These are phyloP conservation scores for Periparus ater DNA, from an alignment of 2,797 vertebrate species.

Conservation along the genomic window DNA sequence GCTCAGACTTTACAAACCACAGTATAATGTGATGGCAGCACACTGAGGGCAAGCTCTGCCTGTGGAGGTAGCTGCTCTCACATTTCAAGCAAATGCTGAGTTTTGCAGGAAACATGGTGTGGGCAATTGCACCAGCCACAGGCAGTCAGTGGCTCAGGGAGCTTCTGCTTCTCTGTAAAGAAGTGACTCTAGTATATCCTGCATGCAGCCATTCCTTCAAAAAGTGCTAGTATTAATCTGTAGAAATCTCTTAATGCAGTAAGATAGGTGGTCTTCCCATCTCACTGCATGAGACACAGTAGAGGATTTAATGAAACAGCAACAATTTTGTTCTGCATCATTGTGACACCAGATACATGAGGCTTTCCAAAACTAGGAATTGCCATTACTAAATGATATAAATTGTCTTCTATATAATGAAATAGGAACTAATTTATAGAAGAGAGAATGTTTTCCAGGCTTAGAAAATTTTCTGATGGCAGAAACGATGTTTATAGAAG, in stretches of 20 bases:
- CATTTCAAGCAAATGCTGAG: background rate
- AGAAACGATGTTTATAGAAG: background rate
- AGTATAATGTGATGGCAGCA: background rate
- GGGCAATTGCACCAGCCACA: background rate
- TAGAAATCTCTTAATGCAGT: background rate
- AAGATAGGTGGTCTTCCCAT: background rate
- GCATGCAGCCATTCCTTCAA: background rate
- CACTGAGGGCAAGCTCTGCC: background rate
- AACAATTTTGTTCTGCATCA: background rate
- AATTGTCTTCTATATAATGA: background rate
- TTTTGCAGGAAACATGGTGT: background rate
- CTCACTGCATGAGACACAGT: accelerated
- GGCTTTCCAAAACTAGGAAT: background rate
- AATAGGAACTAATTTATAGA: background rate
- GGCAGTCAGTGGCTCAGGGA: background rate
- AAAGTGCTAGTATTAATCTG: background rate
- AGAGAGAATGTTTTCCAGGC: background rate
- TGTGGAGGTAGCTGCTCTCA: background rate
- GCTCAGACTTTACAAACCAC: background rate
- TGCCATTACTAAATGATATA: background rate
- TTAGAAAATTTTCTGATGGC: background rate
- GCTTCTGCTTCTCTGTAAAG: background rate
- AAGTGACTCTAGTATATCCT: background rate
- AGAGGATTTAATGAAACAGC: background rate
- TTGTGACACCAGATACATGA: background rate